These are phyloP conservation scores for Orthochromis malagaraziensis DNA, from an alignment of 2,113 vertebrate genomes.

Conservation along the genomic window DNA sequence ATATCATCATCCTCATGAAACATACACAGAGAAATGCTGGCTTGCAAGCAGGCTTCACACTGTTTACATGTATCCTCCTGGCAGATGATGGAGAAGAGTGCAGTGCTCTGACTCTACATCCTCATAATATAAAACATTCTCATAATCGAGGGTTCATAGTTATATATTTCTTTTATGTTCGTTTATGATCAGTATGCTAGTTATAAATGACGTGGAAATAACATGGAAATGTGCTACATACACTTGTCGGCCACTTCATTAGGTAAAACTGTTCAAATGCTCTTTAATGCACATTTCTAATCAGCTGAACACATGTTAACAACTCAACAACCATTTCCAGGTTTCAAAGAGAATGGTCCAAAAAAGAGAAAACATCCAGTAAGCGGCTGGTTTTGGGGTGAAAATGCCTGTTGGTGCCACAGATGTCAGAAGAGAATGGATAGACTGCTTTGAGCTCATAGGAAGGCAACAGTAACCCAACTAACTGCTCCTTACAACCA, in stretches of 20 bases:
- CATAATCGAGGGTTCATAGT: not conserved
- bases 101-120: not conserved
- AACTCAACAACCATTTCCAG: not conserved
- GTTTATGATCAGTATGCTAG: not conserved
- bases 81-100: not conserved
- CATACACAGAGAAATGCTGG: not conserved
- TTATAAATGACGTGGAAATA: not conserved
- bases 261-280: not conserved
- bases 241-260: not conserved
- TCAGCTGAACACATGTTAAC: not conserved
- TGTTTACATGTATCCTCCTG: not conserved
- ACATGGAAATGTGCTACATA: not conserved
- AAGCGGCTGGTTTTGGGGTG: not conserved
- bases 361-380: not conserved
- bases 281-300: not conserved
- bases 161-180: not conserved
- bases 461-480: not conserved
- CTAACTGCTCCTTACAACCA: not conserved
- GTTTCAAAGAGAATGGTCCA: not conserved
- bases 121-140: not conserved
- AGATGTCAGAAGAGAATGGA: not conserved
- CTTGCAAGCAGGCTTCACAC: not conserved
- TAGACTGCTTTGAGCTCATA: not conserved
- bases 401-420: not conserved
- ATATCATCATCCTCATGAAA: slow-evolving; percentile 51